Conservation (phyloP, 2,113 vertebrate genomes). For the Siniperca knerii region DNA sequence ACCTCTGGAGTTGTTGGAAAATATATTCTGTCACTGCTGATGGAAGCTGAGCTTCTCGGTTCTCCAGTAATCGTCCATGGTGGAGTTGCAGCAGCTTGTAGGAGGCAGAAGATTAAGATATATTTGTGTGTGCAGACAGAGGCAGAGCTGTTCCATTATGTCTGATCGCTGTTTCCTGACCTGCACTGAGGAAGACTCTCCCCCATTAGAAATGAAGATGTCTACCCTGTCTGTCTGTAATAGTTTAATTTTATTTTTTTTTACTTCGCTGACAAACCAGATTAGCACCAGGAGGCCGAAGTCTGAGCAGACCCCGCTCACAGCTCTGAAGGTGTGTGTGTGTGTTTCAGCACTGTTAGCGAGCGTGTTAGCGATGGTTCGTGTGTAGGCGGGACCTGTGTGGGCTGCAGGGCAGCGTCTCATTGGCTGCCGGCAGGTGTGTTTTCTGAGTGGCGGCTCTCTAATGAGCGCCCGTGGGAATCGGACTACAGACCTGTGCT, state of each 20-base stretch:
- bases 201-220: constrained; percentile 49
- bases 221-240: constrained; percentile 12
- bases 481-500: constrained; percentile 47
- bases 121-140: constrained; percentile 1
- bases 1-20: background rate
- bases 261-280: constrained; percentile 42
- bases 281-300: constrained; percentile 53
- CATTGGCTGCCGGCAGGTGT: constrained; percentile 78
- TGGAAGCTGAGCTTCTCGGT: background rate
- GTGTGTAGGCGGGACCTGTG: constrained; percentile 76
- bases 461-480: constrained; percentile 79
- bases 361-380: constrained; percentile 1
- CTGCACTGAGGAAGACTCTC: constrained; percentile 42
- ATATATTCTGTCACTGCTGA: background rate
- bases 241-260: constrained; percentile 35
- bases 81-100: background rate
- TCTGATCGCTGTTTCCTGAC: constrained; percentile 21
- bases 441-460: constrained; percentile 75
- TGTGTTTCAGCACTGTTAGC: constrained; percentile 37
- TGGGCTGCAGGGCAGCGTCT: constrained; percentile 65
- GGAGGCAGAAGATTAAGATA: background rate
- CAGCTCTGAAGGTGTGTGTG: constrained; percentile 37
- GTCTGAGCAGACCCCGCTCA: constrained; percentile 30
- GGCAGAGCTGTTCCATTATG: background rate
- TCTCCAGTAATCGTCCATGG: background rate